phyloP scores from a whole-genome alignment of 2,888 invertebrate genomes.

The Sylvicola cinctus region DNA sequence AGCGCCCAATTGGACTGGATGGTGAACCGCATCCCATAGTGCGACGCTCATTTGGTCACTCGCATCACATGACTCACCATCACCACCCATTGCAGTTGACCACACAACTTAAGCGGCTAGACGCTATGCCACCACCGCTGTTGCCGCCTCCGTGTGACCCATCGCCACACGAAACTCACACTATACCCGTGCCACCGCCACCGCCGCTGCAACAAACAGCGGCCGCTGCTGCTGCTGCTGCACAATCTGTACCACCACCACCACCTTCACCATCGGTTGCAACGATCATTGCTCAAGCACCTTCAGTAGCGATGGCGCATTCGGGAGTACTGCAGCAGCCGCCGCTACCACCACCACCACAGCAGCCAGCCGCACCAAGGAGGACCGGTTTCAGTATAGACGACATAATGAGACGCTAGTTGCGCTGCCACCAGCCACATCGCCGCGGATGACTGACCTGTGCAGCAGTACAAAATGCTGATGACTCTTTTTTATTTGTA shows the following conservation, averaged over 20 bases:
- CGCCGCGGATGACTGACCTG: too few species aligned
- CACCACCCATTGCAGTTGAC: background rate
- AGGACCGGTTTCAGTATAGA: conserved; percentile 80
- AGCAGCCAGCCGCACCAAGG: conserved; percentile 33
- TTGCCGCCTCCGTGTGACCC: conserved; percentile 16
- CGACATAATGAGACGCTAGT: conserved; percentile 69
- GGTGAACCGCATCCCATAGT: conserved; percentile 13
- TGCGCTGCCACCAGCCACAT: too few species aligned
- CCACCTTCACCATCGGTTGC: conserved; percentile 10
- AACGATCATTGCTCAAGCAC: background rate
- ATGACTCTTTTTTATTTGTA: too few species aligned
- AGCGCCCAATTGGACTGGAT: conserved; percentile 17
- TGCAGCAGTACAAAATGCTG: too few species aligned
- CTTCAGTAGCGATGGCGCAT: conserved; percentile 3
- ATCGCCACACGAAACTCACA: conserved; percentile 12
- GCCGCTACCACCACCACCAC: conserved; percentile 6
- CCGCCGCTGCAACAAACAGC: conserved; percentile 13
- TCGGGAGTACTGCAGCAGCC: conserved; percentile 11
- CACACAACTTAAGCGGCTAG: background rate
- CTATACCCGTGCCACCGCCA: conserved; percentile 4
- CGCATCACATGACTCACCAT: conserved; percentile 4
- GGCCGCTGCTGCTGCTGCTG: conserved; percentile 26
- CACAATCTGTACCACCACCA: conserved; percentile 22
- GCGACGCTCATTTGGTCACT: conserved; percentile 8
- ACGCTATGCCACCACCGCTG: conserved; percentile 9